These are phyloP conservation scores for Drosophila navojoa DNA, from an alignment of 1,140 invertebrate species.

Conservation along the genomic window DNA sequence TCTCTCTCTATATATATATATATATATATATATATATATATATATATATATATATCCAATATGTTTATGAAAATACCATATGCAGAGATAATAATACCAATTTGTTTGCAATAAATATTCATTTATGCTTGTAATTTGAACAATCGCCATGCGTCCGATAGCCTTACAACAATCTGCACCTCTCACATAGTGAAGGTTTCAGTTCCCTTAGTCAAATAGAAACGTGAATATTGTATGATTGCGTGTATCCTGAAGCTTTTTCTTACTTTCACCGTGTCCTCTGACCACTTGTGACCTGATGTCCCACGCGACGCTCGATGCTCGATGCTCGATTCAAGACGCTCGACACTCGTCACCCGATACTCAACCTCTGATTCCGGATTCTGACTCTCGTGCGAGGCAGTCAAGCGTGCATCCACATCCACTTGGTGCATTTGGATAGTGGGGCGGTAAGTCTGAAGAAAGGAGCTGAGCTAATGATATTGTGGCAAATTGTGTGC, in stretches of 20 bases:
- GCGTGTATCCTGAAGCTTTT: neutral
- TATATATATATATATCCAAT: no score
- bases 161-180: neutral
- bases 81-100: no score
- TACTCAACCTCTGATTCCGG: neutral
- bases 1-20: no score
- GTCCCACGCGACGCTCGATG: neutral
- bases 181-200: neutral
- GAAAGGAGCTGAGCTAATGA: conserved; percentile 29
- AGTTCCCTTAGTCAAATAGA: neutral
- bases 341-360: neutral
- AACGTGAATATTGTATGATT: neutral
- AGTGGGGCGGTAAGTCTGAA: neutral
- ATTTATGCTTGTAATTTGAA: neutral
- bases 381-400: neutral
- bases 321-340: neutral
- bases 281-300: neutral
- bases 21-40: no score
- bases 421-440: neutral
- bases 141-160: neutral
- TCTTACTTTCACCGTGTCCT: neutral
- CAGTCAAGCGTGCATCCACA: conserved; percentile 47
- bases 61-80: no score
- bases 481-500: conserved; percentile 52
- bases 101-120: neutral